Base-by-base conservation (phyloP, 2,888 invertebrate species). In the Andrena minutula region DNA sequence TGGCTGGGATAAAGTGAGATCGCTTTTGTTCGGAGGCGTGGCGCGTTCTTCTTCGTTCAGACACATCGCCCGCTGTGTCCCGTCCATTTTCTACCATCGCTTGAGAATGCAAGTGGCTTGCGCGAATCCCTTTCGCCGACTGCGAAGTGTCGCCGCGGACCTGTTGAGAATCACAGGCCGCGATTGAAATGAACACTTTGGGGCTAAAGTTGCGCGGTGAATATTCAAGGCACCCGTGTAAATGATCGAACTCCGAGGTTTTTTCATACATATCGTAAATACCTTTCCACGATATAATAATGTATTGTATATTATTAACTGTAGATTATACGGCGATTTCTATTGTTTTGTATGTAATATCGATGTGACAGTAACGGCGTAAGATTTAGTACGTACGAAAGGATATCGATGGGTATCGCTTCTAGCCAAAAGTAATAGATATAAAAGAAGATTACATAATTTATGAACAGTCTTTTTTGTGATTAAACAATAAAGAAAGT, bases 71-170 rank as follows among this genome's bases (percentile, higher is more conserved):
- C 75, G 65, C 73, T 83, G 71, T 61, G 77, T 81, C 87, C 87
- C 87, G 87, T 87, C 87, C 87, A 87, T 77, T 85, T 87, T 87
- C 81, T 75, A 74, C 64, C 73, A 68, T 71, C 49, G 23, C 63
- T 79, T 64, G 41, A 83, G 23, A 64, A 51, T 51, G 47, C 72
- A 68, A 78, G 56, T 58, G 66, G 65, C 53, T 23, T 58, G 47
- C 58, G 71, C 77, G 65, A 71, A 64, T 63, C 23, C 26, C 6
- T 28, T 35, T 32, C 16, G 41, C 53, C 16, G 71, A 6, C n/a
- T 35, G 20, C n/a, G 28, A 80, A 66, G 53, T 47, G 26, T 73
- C 53, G 20, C 30, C 16, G 23, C 28, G n/a, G 28, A 10, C 32
- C 28, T 30, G 26, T 41, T 12, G 5, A 26, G 3, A 20, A 16